Conservation (phyloP, 2,888 invertebrate species). For the Escarpia spicata region DNA sequence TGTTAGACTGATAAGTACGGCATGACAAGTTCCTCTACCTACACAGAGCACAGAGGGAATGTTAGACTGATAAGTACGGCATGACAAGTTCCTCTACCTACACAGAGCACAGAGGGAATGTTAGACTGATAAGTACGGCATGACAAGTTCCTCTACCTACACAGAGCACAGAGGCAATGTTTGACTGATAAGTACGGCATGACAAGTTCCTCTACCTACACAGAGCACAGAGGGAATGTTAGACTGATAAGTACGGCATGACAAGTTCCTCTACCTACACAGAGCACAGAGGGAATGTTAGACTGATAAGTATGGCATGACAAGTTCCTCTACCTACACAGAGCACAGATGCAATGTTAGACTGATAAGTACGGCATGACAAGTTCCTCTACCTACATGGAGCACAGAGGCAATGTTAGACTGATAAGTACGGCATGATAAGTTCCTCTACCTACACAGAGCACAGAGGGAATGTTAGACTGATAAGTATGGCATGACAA, state of each 20-base stretch:
- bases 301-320: conserved; percentile 87
- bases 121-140: conserved; percentile 83
- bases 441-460: conserved; percentile 74
- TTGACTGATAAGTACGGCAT: conserved; percentile 84
- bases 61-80: conserved; percentile 80
- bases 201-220: conserved; percentile 77
- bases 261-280: conserved; percentile 77
- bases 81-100: conserved; percentile 81
- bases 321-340: conserved; percentile 75
- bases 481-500: conserved; percentile 88
- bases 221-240: not conserved
- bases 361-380: conserved; percentile 88
- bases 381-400: conserved; percentile 74
- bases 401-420: not conserved
- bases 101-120: too few relatives aligned
- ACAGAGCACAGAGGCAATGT: not conserved
- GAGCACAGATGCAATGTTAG: not conserved
- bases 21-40: conserved; percentile 82
- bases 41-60: not conserved
- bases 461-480: conserved; percentile 50
- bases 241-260: conserved; percentile 84
- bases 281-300: not conserved
- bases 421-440: conserved; percentile 88
- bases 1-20: conserved; percentile 79
- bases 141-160: conserved; percentile 78